These are phyloP conservation scores for Puffinus mauretanicus DNA, from an alignment of 2,113 vertebrate genomes.

Conservation along the genomic window DNA sequence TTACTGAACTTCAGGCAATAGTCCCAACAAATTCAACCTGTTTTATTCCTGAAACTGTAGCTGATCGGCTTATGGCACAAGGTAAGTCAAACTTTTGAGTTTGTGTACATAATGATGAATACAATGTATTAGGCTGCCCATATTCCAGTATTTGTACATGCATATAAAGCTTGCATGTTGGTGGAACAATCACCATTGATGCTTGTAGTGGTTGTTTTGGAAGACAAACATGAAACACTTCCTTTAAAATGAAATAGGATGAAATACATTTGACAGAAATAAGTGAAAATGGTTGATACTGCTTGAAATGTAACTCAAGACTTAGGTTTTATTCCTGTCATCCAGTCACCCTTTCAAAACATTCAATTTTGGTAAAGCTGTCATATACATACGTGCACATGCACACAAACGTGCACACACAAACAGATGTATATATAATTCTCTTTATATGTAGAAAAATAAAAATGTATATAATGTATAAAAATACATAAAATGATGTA, in stretches of 20 bases:
- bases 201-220: neutral
- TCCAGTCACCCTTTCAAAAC: neutral
- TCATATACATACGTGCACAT: neutral
- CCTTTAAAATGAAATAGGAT: neutral
- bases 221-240: neutral
- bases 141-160: neutral
- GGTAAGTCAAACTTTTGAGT: slow-evolving; percentile 67
- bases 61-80: slow-evolving; percentile 80
- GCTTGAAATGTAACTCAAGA: neutral
- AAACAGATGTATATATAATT: neutral
- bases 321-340: neutral
- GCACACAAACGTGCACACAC: no score
- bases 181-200: neutral
- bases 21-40: neutral
- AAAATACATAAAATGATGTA: neutral
- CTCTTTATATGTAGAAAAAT: neutral
- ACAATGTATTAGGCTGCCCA: fast-evolving
- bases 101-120: neutral
- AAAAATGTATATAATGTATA: neutral
- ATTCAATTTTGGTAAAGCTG: neutral
- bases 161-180: neutral
- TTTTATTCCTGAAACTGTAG: slow-evolving; percentile 67
- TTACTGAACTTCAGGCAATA: slow-evolving; percentile 57
- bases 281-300: neutral
- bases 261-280: neutral